These are phyloP conservation scores for Macrophya annulata DNA, from an alignment of 2,888 invertebrate species.

Conservation along the genomic window DNA sequence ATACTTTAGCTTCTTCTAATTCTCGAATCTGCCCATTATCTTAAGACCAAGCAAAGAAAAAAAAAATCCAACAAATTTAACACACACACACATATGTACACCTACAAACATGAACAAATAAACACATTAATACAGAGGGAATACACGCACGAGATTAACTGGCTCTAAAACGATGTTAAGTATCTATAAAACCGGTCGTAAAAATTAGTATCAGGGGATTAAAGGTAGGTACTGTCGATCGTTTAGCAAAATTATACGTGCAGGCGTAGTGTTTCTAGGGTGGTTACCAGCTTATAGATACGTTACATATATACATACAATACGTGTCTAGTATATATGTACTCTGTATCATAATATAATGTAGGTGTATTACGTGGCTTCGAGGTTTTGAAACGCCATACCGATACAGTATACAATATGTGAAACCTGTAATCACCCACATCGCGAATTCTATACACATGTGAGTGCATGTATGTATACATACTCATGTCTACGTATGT, in stretches of 20 bases:
- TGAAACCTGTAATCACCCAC: neutral
- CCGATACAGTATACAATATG: neutral
- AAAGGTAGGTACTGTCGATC: constrained; percentile 30
- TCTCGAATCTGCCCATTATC: neutral
- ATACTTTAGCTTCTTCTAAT: neutral
- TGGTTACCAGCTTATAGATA: neutral
- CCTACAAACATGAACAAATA: neutral
- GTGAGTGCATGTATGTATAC: constrained; percentile 21
- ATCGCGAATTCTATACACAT: neutral
- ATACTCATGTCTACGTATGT: constrained; percentile 59
- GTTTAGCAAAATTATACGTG: constrained; percentile 47
- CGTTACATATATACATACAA: neutral
- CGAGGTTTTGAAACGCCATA: neutral
- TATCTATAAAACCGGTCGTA: constrained; percentile 61
- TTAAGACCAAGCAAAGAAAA: neutral
- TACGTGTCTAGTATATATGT: neutral
- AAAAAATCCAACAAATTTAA: neutral
- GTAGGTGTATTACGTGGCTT: neutral
- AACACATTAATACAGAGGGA: neutral
- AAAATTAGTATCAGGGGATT: constrained; percentile 61
- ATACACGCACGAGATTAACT: constrained; percentile 45
- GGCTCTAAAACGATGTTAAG: constrained; percentile 59
- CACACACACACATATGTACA: neutral
- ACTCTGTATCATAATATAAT: neutral
- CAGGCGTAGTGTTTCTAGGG: constrained; percentile 34